Conservation (phyloP, 2,888 invertebrate genomes). For the Volucella inflata region DNA sequence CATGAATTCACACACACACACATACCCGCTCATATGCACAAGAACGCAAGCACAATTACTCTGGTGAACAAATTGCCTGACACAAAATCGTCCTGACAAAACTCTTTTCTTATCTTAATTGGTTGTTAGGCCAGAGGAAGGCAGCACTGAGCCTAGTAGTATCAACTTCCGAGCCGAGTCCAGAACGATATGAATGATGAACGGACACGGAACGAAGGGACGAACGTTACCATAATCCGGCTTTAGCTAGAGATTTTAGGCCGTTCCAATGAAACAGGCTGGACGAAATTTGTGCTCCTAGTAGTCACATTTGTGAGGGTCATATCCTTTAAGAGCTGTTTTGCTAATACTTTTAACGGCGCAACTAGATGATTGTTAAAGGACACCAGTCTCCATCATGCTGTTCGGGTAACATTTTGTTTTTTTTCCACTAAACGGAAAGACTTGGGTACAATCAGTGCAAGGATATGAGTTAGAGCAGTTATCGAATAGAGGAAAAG, state of each 20-base stretch:
- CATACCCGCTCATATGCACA: slow-evolving; percentile 13
- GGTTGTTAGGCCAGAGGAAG: slow-evolving; percentile 65
- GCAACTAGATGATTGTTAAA: slow-evolving; percentile 31
- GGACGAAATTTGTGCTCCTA: slow-evolving; percentile 35
- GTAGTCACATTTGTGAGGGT: background rate
- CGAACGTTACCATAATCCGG: slow-evolving; percentile 69
- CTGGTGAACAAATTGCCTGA: slow-evolving; percentile 74
- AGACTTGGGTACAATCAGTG: slow-evolving; percentile 57
- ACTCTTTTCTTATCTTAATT: slow-evolving; percentile 76
- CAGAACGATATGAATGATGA: too few relatives aligned
- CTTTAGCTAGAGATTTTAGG: slow-evolving; percentile 63
- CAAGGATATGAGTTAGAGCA: slow-evolving; percentile 26
- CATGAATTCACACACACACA: background rate
- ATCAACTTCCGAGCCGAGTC: too few relatives aligned
- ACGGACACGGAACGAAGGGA: slow-evolving; percentile 31
- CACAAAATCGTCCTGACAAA: slow-evolving; percentile 75
- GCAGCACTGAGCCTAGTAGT: slow-evolving; percentile 1
- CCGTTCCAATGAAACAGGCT: slow-evolving; percentile 62
- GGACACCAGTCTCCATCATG: slow-evolving; percentile 59
- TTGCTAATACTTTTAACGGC: background rate
- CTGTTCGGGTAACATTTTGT: slow-evolving; percentile 42
- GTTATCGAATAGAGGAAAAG: slow-evolving; percentile 45
- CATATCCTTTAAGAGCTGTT: slow-evolving; percentile 21
- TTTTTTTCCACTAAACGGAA: slow-evolving; percentile 56
- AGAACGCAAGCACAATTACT: slow-evolving; percentile 66